Conservation (phyloP, 2,888 invertebrate species). For the Tetropium fuscum region DNA sequence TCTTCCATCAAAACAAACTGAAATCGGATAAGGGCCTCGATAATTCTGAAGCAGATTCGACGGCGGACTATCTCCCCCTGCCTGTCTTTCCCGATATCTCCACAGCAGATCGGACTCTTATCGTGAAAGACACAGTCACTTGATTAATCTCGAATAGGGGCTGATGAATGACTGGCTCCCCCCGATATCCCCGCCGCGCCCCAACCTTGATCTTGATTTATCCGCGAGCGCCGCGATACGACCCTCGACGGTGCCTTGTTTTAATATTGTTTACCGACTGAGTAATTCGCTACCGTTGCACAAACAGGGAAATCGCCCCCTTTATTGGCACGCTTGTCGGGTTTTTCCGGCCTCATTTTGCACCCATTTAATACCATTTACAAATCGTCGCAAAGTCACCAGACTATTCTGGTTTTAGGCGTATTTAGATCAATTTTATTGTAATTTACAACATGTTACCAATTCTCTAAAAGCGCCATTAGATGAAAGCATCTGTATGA, state of each 20-base stretch:
- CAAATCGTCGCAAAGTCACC: too few species aligned
- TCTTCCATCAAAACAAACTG: too few species aligned
- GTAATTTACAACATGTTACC: too few species aligned
- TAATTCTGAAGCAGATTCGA: conserved; percentile 1
- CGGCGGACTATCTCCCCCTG: neutral
- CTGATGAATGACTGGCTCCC: conserved; percentile 16
- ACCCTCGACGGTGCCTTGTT: conserved; percentile 1
- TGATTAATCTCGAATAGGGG: conserved; percentile 18
- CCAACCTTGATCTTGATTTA: conserved; percentile 1
- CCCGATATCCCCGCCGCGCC: neutral
- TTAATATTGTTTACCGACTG: conserved; percentile 6
- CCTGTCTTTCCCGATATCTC: conserved; percentile 1
- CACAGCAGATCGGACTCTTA: conserved; percentile 11
- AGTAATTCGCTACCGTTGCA: neutral
- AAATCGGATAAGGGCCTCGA: conserved; percentile 5
- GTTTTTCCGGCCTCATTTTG: too few species aligned
- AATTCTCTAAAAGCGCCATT: too few species aligned
- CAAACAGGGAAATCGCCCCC: neutral
- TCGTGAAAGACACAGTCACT: conserved; percentile 15
- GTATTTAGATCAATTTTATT: too few species aligned
- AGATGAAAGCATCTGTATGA: too few species aligned
- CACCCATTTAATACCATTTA: too few species aligned
- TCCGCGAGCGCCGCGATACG: neutral
- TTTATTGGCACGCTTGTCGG: too few species aligned
- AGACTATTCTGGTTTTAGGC: too few species aligned